Evolutionary conservation across 2,113 vertebrate genomes (phyloP).

Genomic region (Guaruba guarouba): DNA sequence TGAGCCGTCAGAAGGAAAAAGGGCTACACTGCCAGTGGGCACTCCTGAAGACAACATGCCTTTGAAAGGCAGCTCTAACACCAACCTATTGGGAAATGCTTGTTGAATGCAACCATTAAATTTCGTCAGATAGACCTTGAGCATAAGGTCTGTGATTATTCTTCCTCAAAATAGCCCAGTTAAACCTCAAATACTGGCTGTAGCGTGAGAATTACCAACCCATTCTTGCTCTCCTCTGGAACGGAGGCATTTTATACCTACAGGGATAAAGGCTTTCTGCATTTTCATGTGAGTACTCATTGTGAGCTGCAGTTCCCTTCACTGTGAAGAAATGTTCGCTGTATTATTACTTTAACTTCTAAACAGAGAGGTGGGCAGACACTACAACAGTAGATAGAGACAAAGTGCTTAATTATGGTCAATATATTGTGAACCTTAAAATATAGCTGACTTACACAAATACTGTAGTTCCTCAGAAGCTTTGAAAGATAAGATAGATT

Average conservation of each 20-base stretch:
- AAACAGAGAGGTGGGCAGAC: not conserved
- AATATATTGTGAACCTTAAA: not conserved
- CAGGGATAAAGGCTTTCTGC: not conserved
- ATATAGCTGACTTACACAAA: not conserved
- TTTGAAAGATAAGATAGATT: not conserved
- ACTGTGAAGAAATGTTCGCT: not conserved
- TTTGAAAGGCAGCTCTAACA: not conserved
- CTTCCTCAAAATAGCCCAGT: not conserved
- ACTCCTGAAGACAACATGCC: not conserved
- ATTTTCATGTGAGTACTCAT: not conserved
- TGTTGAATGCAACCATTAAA: not conserved
- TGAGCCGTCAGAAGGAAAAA: not conserved
- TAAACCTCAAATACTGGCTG: not conserved
- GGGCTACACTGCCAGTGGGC: not conserved
- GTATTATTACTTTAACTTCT: not conserved
- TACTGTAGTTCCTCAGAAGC: not conserved
- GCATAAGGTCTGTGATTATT: not conserved
- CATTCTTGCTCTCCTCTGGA: not conserved
- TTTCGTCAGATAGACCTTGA: not conserved
- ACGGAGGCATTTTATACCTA: not conserved
- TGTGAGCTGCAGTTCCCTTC: not conserved
- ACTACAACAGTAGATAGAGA: not conserved
- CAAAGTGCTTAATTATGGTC: not conserved
- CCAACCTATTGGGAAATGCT: not conserved
- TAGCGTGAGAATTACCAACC: not conserved